phyloP scores from a whole-genome alignment of 2,888 invertebrate genomes.

The Ormyrus pomaceus region DNA sequence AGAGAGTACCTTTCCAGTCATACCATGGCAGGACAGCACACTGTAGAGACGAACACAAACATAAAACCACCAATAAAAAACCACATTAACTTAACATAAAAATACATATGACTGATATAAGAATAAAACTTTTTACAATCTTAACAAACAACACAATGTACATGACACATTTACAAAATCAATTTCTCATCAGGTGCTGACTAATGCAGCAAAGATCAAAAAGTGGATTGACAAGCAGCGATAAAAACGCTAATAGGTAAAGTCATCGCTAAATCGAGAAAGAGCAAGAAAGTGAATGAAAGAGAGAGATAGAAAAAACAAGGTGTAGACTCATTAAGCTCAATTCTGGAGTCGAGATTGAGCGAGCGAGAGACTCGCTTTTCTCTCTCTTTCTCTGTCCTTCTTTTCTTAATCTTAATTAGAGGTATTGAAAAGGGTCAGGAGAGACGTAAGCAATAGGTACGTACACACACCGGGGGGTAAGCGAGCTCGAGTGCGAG shows the following conservation, averaged over 20 bases:
- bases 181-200: slow-evolving; percentile 11
- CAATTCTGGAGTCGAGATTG: slow-evolving; percentile 40
- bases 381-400: background rate
- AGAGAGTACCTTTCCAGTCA: slow-evolving; percentile 37
- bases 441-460: background rate
- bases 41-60: slow-evolving; percentile 52
- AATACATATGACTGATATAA: slow-evolving; percentile 25
- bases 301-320: slow-evolving; percentile 41
- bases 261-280: slow-evolving; percentile 43
- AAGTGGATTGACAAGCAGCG: background rate
- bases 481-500: slow-evolving; percentile 14
- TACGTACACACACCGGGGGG: background rate
- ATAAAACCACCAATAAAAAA: slow-evolving; percentile 43
- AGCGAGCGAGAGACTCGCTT: background rate
- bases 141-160: background rate
- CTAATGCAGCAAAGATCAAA: background rate
- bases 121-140: background rate
- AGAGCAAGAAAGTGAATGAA: background rate
- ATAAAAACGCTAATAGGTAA: background rate
- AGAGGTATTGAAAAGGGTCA: slow-evolving; percentile 40
- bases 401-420: slow-evolving; percentile 30
- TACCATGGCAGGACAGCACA: slow-evolving; percentile 53
- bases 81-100: slow-evolving; percentile 34
- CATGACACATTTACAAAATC: background rate
- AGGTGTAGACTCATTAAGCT: slow-evolving; percentile 52